Conservation (phyloP, 2,113 vertebrate genomes). For the Thinocorus orbignyianus region DNA sequence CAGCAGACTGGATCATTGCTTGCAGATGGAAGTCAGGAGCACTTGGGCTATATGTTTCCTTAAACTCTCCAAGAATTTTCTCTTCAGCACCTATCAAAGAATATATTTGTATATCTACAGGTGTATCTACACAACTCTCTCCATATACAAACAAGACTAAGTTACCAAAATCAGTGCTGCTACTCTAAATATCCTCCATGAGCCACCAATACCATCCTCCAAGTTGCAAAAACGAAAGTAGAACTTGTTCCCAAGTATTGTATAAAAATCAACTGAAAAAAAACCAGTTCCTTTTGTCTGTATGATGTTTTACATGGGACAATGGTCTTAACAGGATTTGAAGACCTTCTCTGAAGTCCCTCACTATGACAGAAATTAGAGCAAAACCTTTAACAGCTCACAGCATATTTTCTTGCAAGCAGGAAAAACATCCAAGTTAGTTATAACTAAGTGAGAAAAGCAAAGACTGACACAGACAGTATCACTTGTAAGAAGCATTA, state of each 20-base stretch:
- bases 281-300: not conserved
- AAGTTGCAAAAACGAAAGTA: not conserved
- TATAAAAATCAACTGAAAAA: not conserved
- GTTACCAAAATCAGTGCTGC: not conserved
- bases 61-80: conserved; percentile 97
- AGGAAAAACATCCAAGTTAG: not conserved
- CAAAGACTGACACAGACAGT: not conserved
- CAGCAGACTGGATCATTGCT: conserved; percentile 98
- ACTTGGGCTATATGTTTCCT: conserved; percentile 87
- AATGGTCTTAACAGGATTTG: not conserved
- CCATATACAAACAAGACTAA: not conserved
- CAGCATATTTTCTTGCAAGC: not conserved
- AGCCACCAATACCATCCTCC: not conserved
- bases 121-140: not conserved
- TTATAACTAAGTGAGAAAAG: not conserved
- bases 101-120: accelerated
- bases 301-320: not conserved
- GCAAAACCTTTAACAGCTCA: not conserved
- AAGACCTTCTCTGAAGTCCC: not conserved
- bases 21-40: conserved; percentile 94
- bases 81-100: conserved; percentile 90
- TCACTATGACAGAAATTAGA: not conserved
- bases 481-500: not conserved
- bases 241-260: not conserved
- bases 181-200: not conserved